These are phyloP conservation scores for Paraplagusia blochii DNA, from an alignment of 2,113 vertebrate genomes.

Conservation along the genomic window DNA sequence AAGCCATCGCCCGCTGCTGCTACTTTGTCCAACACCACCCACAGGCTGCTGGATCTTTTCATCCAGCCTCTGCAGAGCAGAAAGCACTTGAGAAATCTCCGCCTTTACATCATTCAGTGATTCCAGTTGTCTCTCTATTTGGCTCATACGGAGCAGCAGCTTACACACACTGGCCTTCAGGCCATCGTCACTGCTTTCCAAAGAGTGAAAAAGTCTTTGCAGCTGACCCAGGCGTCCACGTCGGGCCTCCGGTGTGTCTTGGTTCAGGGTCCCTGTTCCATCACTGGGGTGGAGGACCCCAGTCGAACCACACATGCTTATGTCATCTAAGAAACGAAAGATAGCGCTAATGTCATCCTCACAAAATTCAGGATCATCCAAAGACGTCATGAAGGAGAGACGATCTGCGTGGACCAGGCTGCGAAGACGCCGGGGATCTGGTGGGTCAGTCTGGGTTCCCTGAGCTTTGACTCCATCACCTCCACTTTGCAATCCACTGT, in stretches of 20 bases:
- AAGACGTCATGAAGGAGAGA: conserved; percentile 83
- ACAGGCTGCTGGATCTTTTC: conserved; percentile 87
- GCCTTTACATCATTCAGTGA: conserved; percentile 89
- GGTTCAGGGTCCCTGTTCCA: conserved; percentile 63
- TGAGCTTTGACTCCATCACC: conserved; percentile 78
- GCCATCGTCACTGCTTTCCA: conserved; percentile 82
- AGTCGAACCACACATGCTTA: conserved; percentile 91
- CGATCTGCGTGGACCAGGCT: conserved; percentile 78
- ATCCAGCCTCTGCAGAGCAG: conserved; percentile 87
- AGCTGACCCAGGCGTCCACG: conserved; percentile 76
- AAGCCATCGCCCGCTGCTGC: conserved; percentile 65
- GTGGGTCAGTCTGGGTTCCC: conserved; percentile 89
- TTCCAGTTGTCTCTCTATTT: conserved; percentile 93
- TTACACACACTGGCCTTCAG: conserved; percentile 89
- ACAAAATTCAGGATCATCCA: conserved; percentile 88
- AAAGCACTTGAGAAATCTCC: conserved; percentile 91
- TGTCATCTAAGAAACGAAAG: conserved; percentile 95
- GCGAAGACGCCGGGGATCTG: conserved; percentile 80
- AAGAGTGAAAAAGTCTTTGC: conserved; percentile 77
- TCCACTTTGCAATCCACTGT: conserved; percentile 40
- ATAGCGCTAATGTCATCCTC: conserved; percentile 96
- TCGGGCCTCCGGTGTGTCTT: conserved; percentile 81
- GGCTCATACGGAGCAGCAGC: conserved; percentile 87
- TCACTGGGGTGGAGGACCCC: conserved; percentile 86
- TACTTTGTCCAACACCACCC: conserved; percentile 55